These are phyloP conservation scores for Bombus confusus DNA, from an alignment of 1,140 invertebrate species.

Conservation along the genomic window DNA sequence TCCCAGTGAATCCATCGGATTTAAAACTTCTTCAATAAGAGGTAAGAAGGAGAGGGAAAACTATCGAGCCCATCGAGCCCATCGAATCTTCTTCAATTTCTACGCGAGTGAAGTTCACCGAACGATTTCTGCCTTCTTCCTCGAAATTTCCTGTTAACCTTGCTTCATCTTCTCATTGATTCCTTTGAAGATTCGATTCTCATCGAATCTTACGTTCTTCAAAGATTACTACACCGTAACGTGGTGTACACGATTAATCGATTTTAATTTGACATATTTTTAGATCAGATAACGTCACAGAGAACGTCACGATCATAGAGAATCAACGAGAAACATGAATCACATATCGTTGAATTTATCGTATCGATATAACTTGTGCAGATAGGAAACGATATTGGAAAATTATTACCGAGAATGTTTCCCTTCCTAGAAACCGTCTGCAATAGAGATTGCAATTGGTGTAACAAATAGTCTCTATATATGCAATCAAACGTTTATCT, in stretches of 20 bases:
- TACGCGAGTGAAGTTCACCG: constrained; percentile 11
- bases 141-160: constrained; percentile 36
- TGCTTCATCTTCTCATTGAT: background rate
- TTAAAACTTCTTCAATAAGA: background rate
- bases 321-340: no score
- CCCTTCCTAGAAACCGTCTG: background rate
- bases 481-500: no score
- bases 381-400: background rate
- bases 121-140: background rate
- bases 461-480: no score
- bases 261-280: constrained; percentile 10
- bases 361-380: background rate
- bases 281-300: background rate
- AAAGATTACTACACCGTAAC: background rate
- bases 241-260: background rate
- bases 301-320: background rate
- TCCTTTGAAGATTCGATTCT: background rate
- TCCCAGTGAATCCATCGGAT: background rate
- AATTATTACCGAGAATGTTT: background rate
- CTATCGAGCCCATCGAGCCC: no score
- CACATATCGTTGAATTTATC: background rate
- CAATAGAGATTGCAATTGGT: background rate
- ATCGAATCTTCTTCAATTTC: background rate
- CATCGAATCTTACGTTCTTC: background rate
- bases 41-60: background rate